Percentiles rank a stretch among this genome's conserved stretches.
phyloP scores from a whole-genome alignment of 2,888 invertebrate genomes.

The Acanthosepion lycidas region DNA sequence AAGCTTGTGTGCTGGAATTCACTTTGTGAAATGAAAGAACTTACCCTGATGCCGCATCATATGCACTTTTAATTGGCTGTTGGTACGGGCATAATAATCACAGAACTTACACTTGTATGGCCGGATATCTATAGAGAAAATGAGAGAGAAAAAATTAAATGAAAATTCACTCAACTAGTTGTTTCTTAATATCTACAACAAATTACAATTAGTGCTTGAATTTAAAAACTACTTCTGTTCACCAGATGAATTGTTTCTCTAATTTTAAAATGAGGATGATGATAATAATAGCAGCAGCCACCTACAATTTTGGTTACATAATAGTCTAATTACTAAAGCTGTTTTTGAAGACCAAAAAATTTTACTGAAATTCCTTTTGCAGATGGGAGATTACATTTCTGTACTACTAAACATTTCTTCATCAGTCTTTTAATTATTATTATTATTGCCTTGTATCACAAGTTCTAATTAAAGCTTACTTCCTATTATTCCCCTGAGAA shows the following conservation, averaged over 20 bases:
- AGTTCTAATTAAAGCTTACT: neutral
- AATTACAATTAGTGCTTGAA: neutral
- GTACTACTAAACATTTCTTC: too few relatives aligned
- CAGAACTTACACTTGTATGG: conserved; percentile 75
- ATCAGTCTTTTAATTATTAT: too few relatives aligned
- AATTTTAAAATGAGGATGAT: neutral
- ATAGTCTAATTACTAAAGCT: too few relatives aligned
- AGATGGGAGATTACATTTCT: too few relatives aligned
- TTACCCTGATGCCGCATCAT: conserved; percentile 76
- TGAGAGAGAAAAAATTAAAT: neutral
- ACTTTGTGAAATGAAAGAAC: conserved; percentile 48
- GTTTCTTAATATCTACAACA: neutral
- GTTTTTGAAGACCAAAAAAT: too few relatives aligned
- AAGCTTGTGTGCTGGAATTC: neutral
- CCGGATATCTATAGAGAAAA: conserved; percentile 69
- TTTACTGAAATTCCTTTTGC: too few relatives aligned
- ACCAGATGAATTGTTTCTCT: neutral
- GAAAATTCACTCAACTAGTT: neutral
- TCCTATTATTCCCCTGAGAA: neutral
- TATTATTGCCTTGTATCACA: neutral
- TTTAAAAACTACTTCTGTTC: neutral
- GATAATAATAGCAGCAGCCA: neutral
- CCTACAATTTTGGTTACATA: neutral
- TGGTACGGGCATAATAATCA: conserved; percentile 74
- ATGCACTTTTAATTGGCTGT: conserved; percentile 76